Conservation (phyloP, 2,797 vertebrate genomes). For the Podarcis siculus region DNA sequence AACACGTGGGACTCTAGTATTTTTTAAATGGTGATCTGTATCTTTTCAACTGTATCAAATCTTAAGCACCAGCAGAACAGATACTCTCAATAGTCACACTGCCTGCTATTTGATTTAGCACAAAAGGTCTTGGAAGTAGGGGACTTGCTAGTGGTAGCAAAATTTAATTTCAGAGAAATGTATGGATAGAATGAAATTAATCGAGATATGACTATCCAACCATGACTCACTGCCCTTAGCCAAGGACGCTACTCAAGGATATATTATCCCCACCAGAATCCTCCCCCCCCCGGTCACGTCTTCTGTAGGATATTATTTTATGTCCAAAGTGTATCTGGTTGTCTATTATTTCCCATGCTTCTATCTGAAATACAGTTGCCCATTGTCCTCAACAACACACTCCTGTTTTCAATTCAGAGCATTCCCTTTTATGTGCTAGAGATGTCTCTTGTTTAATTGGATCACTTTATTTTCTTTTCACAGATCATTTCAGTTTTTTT, state of each 20-base stretch:
- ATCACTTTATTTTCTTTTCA: constrained; percentile 56
- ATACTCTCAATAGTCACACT: constrained; percentile 26
- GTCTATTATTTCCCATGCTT: constrained; percentile 40
- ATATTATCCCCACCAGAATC: constrained; percentile 34
- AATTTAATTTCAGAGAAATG: constrained; percentile 51
- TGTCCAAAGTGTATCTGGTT: constrained; percentile 26
- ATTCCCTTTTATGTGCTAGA: constrained; percentile 20
- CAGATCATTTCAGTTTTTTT: constrained; percentile 23
- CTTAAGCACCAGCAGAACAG: constrained; percentile 35
- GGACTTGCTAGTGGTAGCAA: constrained; percentile 2
- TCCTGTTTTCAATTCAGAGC: constrained; percentile 40
- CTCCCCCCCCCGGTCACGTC: constrained; percentile 25
- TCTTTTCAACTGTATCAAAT: constrained; percentile 27
- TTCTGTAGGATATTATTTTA: constrained; percentile 25
- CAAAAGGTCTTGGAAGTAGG: constrained; percentile 10
- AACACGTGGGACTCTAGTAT: not conserved
- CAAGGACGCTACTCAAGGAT: constrained; percentile 32
- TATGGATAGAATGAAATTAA: constrained; percentile 42
- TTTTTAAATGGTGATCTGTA: constrained; percentile 33
- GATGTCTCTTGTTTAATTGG: constrained; percentile 44
- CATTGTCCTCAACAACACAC: constrained; percentile 36
- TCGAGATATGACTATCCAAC: constrained; percentile 9
- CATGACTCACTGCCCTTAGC: constrained; percentile 33
- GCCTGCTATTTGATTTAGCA: constrained; percentile 24
- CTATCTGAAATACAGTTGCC: constrained; percentile 31